Evolutionary conservation across 2,888 invertebrate species (phyloP), one percentile per base, ranked within the genome.

Genomic region (Drosophila stalkeri): DNA sequence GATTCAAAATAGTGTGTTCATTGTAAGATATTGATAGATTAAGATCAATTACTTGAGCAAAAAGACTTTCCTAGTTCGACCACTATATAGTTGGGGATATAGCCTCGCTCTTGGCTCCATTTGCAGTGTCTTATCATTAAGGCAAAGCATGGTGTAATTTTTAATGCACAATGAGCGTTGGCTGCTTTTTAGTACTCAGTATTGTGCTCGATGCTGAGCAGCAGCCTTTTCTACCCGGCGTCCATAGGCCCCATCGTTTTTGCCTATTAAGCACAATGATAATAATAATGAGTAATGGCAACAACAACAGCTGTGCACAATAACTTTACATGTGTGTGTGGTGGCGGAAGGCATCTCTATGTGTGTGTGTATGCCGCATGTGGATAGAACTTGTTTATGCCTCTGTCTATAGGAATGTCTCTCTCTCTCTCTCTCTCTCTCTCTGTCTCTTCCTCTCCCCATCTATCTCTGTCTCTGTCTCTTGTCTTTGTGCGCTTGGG

Each of bases 231-330:
- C 27, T 6, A 33, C 23, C 27, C 46, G 20, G 18, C 18, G n/a
- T 6, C 35, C 37, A 8, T 12, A 20, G 39, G 18, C 12, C n/a
- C 51, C 52, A 75, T 57, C 55, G 74, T 35, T 63, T 61, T 70
- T 81, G 81, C 76, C 82, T 75, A 86, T 89, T 83, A 89, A 83
- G 86, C 73, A 79, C 76, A 75, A 89, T 85, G 76, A 89, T 86
- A 86, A 88, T 86, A 88, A 83, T 88, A 83, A 82, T 83, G 86
- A 85, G 82, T 84, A 86, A 81, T 79, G 73, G 74, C 81, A 72
- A 65, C 68, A 81, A 76, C 83, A 74, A 54, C 84, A 85, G 87
- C 85, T 85, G 85, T 33, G 69, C 72, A 72, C 87, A 84, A 84
- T 85, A 81, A 75, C 75, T 86, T 77, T 67, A 57, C 69, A 75